Conservation (phyloP, 2,888 invertebrate species). For the Barypeithes pellucidus region DNA sequence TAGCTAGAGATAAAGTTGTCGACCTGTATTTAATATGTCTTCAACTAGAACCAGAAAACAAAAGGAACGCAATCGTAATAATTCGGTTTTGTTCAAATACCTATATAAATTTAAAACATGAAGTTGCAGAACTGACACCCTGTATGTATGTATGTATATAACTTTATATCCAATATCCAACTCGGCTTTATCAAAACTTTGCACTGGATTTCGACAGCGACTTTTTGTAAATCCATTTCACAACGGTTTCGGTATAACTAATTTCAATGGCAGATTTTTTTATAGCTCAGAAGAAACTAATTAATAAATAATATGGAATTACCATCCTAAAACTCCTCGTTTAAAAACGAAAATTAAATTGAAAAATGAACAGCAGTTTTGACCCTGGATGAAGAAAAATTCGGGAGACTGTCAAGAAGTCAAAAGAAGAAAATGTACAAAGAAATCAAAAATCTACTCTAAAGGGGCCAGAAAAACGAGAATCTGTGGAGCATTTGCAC, state of each 20-base stretch:
- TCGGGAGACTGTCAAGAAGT: neutral
- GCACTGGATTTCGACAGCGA: conserved; percentile 16
- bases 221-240: neutral
- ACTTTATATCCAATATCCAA: neutral
- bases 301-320: conserved; percentile 11
- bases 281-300: neutral
- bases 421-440: conserved; percentile 22
- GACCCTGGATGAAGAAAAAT: conserved; percentile 47
- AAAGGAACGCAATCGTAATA: no score
- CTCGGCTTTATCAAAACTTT: conserved; percentile 2
- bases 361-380: conserved; percentile 48
- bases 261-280: neutral
- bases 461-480: conserved; percentile 44
- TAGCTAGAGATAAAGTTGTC: no score
- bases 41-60: no score
- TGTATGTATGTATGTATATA: no score
- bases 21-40: no score
- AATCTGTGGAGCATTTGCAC: conserved; percentile 42
- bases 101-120: no score
- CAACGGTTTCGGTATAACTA: neutral
- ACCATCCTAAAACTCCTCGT: neutral
- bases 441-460: conserved; percentile 21
- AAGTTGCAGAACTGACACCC: no score
- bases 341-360: conserved; percentile 25
- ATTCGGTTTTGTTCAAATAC: no score